Evolutionary conservation across 2,888 invertebrate species (phyloP), one percentile per base, ranked within the genome.

Genomic region (Caenorhabditis auriculariae): DNA sequence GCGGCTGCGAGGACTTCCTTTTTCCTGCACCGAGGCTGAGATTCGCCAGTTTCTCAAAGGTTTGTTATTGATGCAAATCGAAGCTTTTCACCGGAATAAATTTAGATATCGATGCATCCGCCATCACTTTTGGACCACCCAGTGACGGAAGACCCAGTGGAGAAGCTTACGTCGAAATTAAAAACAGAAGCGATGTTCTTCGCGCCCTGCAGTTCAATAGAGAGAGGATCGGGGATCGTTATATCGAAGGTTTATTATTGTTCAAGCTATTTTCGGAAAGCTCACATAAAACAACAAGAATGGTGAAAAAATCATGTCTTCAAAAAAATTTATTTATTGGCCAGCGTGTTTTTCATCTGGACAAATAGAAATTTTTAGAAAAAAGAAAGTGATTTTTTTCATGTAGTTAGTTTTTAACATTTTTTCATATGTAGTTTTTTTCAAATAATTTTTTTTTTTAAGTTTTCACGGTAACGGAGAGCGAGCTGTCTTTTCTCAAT

Each of bases 1-100:
- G 26, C 61, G 73, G 12, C 60, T 77, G n/a, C 69, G 77, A 23
- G 77, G 77, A 7, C 59, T 77, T 21, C 77, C 77, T 4, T 77
- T 63, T 64, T 63, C 65, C 21, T 68, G 74, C 1, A 60, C 54
- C 6, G 69, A 72, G 7, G 57, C 61, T 24, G 76, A 76, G 23
- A 59, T 77, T 42, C 32, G 55, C 9, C 51, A 71, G 27, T 78
- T 78, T 50, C 69, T 78, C 41, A 45, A 37, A 38, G 75, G 76
- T 68, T n/a, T n/a, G n/a, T n/a, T n/a, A n/a, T n/a, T n/a, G n/a
- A n/a, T n/a, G n/a, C n/a, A n/a, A n/a, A n/a, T n/a, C n/a, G n/a
- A n/a, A n/a, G n/a, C n/a, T n/a, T n/a, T n/a, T n/a, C n/a, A n/a
- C n/a, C n/a, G n/a, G n/a, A n/a, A 12, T 28, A 17, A 26, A 29